These are phyloP conservation scores for Limnephilus rhombicus DNA, from an alignment of 2,888 invertebrate species.

Conservation along the genomic window DNA sequence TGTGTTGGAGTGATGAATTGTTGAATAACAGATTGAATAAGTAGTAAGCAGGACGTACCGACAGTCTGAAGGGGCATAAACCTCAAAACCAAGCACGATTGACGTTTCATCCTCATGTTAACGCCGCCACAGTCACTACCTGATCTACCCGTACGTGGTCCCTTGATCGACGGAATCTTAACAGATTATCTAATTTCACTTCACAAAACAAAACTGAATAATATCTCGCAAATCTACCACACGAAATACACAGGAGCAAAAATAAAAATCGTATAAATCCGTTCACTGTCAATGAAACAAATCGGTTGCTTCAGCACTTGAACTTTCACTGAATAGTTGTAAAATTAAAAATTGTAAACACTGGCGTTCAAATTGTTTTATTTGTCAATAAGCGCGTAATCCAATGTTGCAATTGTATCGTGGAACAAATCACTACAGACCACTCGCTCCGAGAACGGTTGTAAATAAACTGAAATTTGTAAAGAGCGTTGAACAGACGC, in stretches of 20 bases:
- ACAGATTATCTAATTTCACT: slow-evolving; percentile 59
- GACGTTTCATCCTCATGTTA: slow-evolving; percentile 82
- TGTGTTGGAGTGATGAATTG: background rate
- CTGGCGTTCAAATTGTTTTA: slow-evolving; percentile 29
- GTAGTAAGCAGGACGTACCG: slow-evolving; percentile 46
- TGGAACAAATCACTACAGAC: slow-evolving; percentile 8
- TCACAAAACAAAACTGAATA: slow-evolving; percentile 51
- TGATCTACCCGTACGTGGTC: slow-evolving; percentile 64
- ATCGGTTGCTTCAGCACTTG: slow-evolving; percentile 29
- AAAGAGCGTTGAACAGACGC: slow-evolving; percentile 56
- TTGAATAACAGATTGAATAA: background rate
- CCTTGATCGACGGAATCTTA: slow-evolving; percentile 66
- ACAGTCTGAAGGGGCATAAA: slow-evolving; percentile 75
- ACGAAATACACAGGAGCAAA: slow-evolving; percentile 36
- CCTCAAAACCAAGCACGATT: slow-evolving; percentile 81
- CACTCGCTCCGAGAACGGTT: slow-evolving; percentile 51
- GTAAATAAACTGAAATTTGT: slow-evolving; percentile 56
- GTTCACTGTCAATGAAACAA: slow-evolving; percentile 17
- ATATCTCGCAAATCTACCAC: slow-evolving; percentile 50
- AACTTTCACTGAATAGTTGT: slow-evolving; percentile 52
- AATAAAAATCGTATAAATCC: slow-evolving; percentile 35
- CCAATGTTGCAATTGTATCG: slow-evolving; percentile 4
- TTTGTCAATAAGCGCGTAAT: slow-evolving; percentile 51
- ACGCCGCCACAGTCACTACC: slow-evolving; percentile 63
- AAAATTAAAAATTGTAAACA: slow-evolving; percentile 44